Conservation (phyloP, 2,797 vertebrate species). For the Enteromius mattozi region DNA sequence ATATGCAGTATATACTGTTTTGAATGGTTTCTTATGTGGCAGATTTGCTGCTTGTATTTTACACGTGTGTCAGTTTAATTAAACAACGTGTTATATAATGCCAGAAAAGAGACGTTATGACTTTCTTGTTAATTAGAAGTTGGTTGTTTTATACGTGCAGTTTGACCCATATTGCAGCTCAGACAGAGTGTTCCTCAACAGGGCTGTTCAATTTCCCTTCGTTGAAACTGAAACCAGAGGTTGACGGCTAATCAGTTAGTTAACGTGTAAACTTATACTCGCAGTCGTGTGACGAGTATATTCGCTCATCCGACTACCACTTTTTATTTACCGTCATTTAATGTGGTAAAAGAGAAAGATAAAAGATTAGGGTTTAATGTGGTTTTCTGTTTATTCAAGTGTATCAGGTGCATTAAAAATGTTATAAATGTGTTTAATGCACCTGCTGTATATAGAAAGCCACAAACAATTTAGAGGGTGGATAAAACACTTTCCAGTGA, state of each 20-base stretch:
- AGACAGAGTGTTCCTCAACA: neutral
- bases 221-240: slow-evolving; percentile 17
- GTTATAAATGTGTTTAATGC: neutral
- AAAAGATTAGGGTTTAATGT: neutral
- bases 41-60: neutral
- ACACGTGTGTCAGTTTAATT: neutral
- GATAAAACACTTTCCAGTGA: neutral
- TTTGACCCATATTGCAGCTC: slow-evolving; percentile 18
- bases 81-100: slow-evolving; percentile 7
- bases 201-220: slow-evolving; percentile 2
- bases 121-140: slow-evolving; percentile 27
- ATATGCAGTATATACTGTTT: too few relatives aligned
- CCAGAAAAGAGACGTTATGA: slow-evolving; percentile 17
- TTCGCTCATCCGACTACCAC: neutral
- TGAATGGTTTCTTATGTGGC: neutral
- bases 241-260: slow-evolving; percentile 1
- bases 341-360: neutral
- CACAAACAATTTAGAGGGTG: neutral
- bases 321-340: neutral
- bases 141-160: slow-evolving; percentile 7
- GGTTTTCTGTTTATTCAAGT: neutral
- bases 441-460: neutral
- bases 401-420: neutral
- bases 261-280: neutral
- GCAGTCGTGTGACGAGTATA: neutral